Base-by-base conservation (phyloP, 2,888 invertebrate genomes). In the Spilarctia lutea region DNA sequence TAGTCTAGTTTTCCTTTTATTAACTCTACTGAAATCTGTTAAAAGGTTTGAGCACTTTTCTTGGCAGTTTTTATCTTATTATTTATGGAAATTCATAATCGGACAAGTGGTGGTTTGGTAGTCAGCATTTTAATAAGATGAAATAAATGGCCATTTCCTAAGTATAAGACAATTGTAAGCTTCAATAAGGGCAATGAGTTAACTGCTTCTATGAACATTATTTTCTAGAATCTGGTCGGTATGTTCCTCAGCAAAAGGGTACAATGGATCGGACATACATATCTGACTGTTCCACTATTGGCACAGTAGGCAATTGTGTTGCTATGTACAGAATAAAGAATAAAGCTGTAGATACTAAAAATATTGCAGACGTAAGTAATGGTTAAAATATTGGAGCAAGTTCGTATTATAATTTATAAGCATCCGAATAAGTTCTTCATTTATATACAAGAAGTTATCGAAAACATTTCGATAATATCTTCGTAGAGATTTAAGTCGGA, bases 241-340 rank as follows among this genome's bases (percentile, higher is more conserved):
- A 94, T 90, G 91, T 95, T 74, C 93, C 94, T 4, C 92, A 94
- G 81, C 95, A 94, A 79, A 95, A 90, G 85, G 90, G 91, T 16
- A 90, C 83, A 72, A 93, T 97, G 81, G 95, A 96, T 79, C 96
- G 97, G 72, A 93, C 96, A 2, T 96, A 97, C 77, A 93, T 98
- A 72, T 97, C 97, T 0, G 96, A 97, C 89, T 97, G 97, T 33
- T 90, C 93, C 35, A 92, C 94, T 30, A 94, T 96, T 80, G 91
- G 95, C 73, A 94, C 98, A 42, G 94, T 93, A 74, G 98, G 97
- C 8, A 95, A 93, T 85, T 97, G 97, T 90, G 95, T 98, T n/a
- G 97, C 97, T 56, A 97, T 97, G 83, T 97, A 97, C 88, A 96
- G 98, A 82, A 96, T 96, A 27, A 96, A 94, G 81, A 96, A 96